Evolutionary conservation across 2,888 invertebrate species (phyloP).

Genomic region (Dyspetes luteomarginatus): DNA sequence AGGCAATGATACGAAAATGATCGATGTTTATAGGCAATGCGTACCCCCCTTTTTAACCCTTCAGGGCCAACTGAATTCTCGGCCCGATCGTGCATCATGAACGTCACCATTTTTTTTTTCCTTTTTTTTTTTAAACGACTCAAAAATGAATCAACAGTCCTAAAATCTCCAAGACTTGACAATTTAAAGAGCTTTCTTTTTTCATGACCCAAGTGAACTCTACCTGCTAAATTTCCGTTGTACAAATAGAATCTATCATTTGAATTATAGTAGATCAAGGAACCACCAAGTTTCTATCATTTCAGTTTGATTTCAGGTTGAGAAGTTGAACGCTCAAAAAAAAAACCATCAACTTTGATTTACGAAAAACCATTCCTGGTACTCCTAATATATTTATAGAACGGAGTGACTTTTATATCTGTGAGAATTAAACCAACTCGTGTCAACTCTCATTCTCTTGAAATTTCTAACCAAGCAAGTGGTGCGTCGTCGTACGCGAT

Average conservation of each 20-base stretch:
- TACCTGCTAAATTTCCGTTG: too few species aligned
- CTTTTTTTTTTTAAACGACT: too few species aligned
- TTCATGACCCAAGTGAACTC: too few species aligned
- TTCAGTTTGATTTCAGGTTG: neutral
- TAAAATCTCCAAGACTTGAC: too few species aligned
- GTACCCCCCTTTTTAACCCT: slow-evolving; percentile 29
- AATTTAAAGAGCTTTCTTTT: too few species aligned
- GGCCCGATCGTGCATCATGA: neutral
- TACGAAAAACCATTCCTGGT: slow-evolving; percentile 9
- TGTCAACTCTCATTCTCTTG: slow-evolving; percentile 29
- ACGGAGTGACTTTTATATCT: slow-evolving; percentile 36
- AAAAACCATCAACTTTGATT: slow-evolving; percentile 9
- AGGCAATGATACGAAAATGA: slow-evolving; percentile 71
- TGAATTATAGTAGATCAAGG: too few species aligned
- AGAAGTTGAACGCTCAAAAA: too few species aligned
- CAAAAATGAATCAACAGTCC: too few species aligned
- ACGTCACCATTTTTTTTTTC: neutral
- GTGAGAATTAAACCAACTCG: slow-evolving; percentile 50
- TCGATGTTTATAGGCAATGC: slow-evolving; percentile 71
- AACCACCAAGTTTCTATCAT: neutral
- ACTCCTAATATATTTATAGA: slow-evolving; percentile 28
- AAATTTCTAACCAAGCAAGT: slow-evolving; percentile 29
- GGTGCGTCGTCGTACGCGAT: slow-evolving; percentile 21
- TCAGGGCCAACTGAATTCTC: neutral
- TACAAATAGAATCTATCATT: too few species aligned